These are phyloP conservation scores for Phalacrocorax carbo DNA, from an alignment of 2,113 vertebrate species.

Conservation along the genomic window DNA sequence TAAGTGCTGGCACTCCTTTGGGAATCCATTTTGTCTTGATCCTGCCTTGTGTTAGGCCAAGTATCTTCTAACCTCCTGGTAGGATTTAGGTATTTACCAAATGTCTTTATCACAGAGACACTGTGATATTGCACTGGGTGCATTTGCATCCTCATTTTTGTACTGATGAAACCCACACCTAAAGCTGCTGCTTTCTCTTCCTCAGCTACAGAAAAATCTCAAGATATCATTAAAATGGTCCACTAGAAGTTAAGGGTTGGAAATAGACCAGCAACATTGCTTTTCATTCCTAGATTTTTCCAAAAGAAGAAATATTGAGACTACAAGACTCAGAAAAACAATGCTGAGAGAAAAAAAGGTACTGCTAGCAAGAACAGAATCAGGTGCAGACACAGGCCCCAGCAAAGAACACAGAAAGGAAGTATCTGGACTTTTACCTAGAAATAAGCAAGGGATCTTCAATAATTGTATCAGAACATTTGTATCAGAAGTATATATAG, in stretches of 20 bases:
- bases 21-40: neutral
- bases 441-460: neutral
- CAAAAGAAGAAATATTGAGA: neutral
- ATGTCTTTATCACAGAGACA: neutral
- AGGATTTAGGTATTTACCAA: neutral
- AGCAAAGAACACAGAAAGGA: neutral
- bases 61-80: neutral
- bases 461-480: neutral
- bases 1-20: neutral
- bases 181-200: neutral
- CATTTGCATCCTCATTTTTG: neutral
- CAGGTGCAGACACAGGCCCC: neutral
- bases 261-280: rapidly evolving
- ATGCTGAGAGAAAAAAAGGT: neutral
- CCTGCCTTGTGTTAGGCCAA: rapidly evolving
- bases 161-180: neutral
- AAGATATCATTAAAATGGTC: neutral
- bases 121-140: neutral
- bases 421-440: neutral
- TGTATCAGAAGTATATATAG: neutral
- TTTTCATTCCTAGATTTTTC: no score
- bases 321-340: neutral
- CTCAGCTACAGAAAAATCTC: neutral
- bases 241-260: neutral
- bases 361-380: neutral